Base-by-base conservation (phyloP, 1,140 invertebrate species). In the Zaprionus ghesquierei region DNA sequence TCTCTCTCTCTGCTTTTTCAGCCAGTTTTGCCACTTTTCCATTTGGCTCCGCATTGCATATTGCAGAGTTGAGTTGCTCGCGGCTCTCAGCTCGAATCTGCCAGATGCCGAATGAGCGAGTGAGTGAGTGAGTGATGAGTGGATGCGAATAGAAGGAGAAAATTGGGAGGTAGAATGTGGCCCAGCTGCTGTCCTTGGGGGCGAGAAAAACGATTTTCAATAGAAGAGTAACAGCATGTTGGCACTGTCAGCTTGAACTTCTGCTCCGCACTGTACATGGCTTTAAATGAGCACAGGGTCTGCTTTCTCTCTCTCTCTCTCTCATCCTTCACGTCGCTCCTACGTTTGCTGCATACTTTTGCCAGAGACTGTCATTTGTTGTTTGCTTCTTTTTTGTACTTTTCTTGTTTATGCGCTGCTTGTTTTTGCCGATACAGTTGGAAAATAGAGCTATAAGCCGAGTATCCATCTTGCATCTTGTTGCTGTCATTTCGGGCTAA, bases 401-500 rank as follows among this genome's bases (percentile, higher is more conserved):
- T 63, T 22, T 54, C 29, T 75, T 79, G 69, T 71, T n/a, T 44
- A 44, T 53, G 22, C 22, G 35, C 8, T 59, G 46, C 15, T 5
- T 54, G 4, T 59, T 66, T 13, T 33, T 35, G 60, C 54, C 35
- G 35, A 46, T 64, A 68, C 63, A 53, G 54, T 61, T 54, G 70
- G 63, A 61, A 69, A 68, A 68, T 68, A 59, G 56, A 79, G 76
- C 69, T 72, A 77, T 79, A 82, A 89, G 75, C 76, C 74, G 73
- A 89, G 79, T 89, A 86, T 84, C 84, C 82, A 71, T 80, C 77
- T 89, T 74, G 80, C 77, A 72, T 89, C 84, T 80, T 89, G 84
- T 73, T 89, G 85, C 84, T 84, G 84, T 89, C 84, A 89, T 89
- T 82, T 69, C 73, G 75, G 74, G 79, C 84, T 89, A 89, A 89